These are phyloP conservation scores for Muscicapa comitata DNA, from an alignment of 2,797 vertebrate genomes.

Conservation along the genomic window DNA sequence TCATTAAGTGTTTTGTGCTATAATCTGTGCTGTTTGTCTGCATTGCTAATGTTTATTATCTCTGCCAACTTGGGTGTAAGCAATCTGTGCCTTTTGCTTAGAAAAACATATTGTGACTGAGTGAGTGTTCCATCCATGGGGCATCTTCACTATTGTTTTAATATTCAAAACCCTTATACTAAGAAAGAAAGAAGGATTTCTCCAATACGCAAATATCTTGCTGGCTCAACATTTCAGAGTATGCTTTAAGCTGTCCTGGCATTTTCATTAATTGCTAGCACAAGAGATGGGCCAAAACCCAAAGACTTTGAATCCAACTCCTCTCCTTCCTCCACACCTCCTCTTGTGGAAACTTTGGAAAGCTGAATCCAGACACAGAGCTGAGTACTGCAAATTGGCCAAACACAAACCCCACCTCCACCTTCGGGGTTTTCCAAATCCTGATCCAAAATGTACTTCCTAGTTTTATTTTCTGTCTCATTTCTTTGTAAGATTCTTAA, in stretches of 20 bases:
- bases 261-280: conserved; percentile 14
- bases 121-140: background rate
- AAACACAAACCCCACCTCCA: background rate
- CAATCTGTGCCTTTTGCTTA: background rate
- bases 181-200: background rate
- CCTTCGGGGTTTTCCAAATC: background rate
- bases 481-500: background rate
- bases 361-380: background rate
- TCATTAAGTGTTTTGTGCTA: background rate
- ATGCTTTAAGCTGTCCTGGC: background rate
- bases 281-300: background rate
- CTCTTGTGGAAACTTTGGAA: conserved; percentile 18
- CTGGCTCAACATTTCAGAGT: background rate
- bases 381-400: background rate
- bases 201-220: background rate
- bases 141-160: background rate
- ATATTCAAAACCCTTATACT: background rate
- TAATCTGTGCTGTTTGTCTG: background rate
- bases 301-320: background rate
- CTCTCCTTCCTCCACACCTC: background rate
- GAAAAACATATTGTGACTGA: background rate
- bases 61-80: background rate
- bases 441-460: background rate
- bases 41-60: background rate
- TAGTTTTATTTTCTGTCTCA: background rate